Evolutionary conservation across 2,113 vertebrate genomes (phyloP).

Genomic region (Oriolus oriolus): DNA sequence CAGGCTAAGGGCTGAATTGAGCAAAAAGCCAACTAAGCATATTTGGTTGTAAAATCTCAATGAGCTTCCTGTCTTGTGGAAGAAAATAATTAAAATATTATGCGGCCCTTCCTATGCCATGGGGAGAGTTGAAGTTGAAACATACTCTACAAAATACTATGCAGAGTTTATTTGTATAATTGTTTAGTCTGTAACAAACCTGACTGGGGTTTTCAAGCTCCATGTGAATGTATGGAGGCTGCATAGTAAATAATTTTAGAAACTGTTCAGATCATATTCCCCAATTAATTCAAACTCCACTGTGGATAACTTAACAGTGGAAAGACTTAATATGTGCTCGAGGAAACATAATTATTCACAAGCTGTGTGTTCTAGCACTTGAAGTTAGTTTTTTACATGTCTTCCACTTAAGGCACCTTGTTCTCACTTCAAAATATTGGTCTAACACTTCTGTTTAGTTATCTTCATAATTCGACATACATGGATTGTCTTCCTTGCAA

Average conservation of each 20-base stretch:
- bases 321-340: not conserved
- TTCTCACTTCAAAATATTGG: constrained; percentile 36
- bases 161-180: not conserved
- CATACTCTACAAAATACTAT: not conserved
- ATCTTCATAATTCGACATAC: not conserved
- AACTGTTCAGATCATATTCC: not conserved
- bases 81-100: constrained; percentile 49
- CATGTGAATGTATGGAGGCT: not conserved
- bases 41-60: constrained; percentile 57
- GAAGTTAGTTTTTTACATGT: constrained; percentile 26
- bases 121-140: constrained; percentile 18
- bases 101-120: not conserved
- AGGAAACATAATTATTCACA: not conserved
- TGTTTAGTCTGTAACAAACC: not conserved
- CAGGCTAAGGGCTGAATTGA: constrained; percentile 43
- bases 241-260: not conserved
- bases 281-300: not conserved
- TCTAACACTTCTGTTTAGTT: constrained; percentile 6
- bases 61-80: constrained; percentile 50
- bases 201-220: not conserved
- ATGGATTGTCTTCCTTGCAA: not conserved
- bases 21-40: constrained; percentile 49
- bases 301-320: not conserved
- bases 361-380: constrained; percentile 6
- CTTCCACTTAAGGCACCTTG: constrained; percentile 15